Evolutionary conservation across 2,797 vertebrate species (phyloP), one percentile per base, ranked within the genome.

Genomic region (Spatula versicolor): DNA sequence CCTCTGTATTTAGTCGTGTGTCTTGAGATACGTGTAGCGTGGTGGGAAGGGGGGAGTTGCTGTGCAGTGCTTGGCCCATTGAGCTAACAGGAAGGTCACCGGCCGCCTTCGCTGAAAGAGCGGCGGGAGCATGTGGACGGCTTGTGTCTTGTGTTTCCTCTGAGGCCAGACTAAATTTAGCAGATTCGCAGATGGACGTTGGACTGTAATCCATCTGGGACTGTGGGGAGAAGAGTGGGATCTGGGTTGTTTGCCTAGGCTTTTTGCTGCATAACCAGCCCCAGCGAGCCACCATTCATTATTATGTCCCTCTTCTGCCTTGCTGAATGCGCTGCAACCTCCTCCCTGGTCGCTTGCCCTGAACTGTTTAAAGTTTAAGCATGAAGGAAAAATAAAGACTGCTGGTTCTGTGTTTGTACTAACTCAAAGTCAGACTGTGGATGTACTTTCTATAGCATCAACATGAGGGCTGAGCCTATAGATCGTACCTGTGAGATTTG

Each of bases 121-220:
- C 48, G 83, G 66, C 2, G 0, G 21, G 75, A 87, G 54, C 95
- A 75, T 93, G 93, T 94, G 95, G 81, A 94, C 67, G 72, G 78
- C 83, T 96, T 75, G 81, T 0, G 3, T 92, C 92, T 93, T 83
- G 37, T 93, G 78, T 92, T 94, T 96, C 93, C 90, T 95, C 86
- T 25, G 78, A 77, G 94, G 72, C 43, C 86, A 74, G 73, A 41
- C 94, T 97, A 96, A 96, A 96, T 95, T 93, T 97, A 97, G 95
- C 90, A 66, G 68, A 78, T 90, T 83, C 81, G 59, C 92, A 95
- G 83, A 94, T 83, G 92, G 74, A 84, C 45, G 23, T 22, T 2
- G 26, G 81, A 63, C 77, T 3, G 4, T 83, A 94, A 86, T 85
- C 88, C 91, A 83, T 74, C 68, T 66, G 90, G 81, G 81, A 69